These are phyloP conservation scores for Gallinago jamesoni DNA, from an alignment of 2,113 vertebrate genomes.

Conservation along the genomic window DNA sequence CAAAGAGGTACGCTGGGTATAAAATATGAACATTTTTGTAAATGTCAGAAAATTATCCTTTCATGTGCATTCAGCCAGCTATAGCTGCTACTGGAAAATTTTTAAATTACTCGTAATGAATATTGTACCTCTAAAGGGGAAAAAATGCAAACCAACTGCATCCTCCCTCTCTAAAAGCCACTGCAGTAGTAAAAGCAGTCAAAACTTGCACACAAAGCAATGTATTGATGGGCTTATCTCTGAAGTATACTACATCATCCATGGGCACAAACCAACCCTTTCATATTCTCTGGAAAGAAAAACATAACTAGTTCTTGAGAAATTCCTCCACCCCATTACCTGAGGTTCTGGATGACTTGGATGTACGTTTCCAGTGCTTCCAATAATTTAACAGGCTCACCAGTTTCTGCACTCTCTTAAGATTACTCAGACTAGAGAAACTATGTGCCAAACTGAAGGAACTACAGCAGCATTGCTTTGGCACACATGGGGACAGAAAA, in stretches of 20 bases:
- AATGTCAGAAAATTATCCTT: background rate
- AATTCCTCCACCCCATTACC: background rate
- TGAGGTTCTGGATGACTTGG: background rate
- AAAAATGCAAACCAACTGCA: background rate
- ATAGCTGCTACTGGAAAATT: background rate
- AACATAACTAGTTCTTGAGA: background rate
- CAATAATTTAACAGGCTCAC: background rate
- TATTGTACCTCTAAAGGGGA: background rate
- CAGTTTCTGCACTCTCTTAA: background rate
- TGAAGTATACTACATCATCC: background rate
- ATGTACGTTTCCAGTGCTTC: background rate
- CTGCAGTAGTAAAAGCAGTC: background rate
- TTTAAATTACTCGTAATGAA: background rate
- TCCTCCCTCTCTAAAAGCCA: background rate
- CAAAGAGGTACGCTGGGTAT: background rate
- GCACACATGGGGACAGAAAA: background rate
- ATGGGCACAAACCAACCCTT: background rate
- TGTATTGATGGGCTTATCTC: background rate
- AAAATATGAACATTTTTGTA: background rate
- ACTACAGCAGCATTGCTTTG: background rate
- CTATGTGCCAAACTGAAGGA: background rate
- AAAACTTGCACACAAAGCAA: background rate
- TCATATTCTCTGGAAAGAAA: background rate
- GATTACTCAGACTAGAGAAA: background rate
- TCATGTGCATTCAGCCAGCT: background rate